Base-by-base conservation (phyloP, 2,797 vertebrate species). In the Petrocephalus schoutedeni region DNA sequence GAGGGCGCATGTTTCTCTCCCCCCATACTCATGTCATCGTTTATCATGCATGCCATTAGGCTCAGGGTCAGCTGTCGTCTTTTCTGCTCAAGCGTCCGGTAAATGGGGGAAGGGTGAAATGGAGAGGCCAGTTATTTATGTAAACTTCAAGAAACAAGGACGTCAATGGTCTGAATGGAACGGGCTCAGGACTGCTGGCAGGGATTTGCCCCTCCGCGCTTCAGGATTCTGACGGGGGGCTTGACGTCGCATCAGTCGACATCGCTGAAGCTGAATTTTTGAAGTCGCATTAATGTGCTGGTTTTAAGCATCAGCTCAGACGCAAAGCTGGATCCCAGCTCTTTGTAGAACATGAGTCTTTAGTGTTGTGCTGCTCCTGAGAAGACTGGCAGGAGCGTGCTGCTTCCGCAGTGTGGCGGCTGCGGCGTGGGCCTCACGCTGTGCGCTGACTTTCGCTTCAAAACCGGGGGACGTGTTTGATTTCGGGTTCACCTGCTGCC, bases 271-370 rank as follows among this genome's bases (percentile, higher is more conserved):
- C 16, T n/a, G 32, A 61, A 45, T 80, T 49, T 64, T 64, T 19
- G 28, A 45, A 86, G 9, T 28, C 3, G 36, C 10, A 58, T 61
- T 64, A 61, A 45, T 64, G 58, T n/a, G 14, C 57, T 21, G 28
- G 57, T 36, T 86, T 80, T 45, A 41, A 80, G 41, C 74, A 8
- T 8, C 41, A 80, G 41, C 74, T 49, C 74, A 10, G 19, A 21
- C 3, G 19, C 9, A 1, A 64, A 16, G n/a, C 45, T 4, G 36
- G 58, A 23, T 41, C 4, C n/a, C 12, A 1, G 8, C 16, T 23
- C 58, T 86, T 49, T 45, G 58, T 64, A 61, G 36, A 86, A 36
- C 86, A 64, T 23, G 86, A 84, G 74, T 45, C 74, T 49, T 80
- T 80, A n/a, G 41, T n/a, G 36, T 0, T 49, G 36, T 80, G 74